Evolutionary conservation across 2,888 invertebrate species (phyloP).

Genomic region (Nudaria mundana): DNA sequence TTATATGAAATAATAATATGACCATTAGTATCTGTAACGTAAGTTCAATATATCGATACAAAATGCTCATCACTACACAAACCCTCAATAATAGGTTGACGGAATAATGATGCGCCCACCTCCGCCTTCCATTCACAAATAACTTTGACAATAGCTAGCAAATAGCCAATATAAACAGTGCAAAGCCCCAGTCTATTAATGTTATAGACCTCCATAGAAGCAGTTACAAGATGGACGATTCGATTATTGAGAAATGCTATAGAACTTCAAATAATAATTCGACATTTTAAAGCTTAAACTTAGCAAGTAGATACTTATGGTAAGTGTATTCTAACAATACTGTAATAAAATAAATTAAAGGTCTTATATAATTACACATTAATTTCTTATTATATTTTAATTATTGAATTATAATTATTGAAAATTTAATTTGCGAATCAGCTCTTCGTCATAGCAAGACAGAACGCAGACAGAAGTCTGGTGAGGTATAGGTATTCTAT

Average conservation of each 20-base stretch:
- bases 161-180: constrained; percentile 71
- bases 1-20: no score
- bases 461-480: no score
- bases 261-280: constrained; percentile 7
- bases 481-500: no score
- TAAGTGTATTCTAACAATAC: no score
- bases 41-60: constrained; percentile 25
- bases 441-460: no score
- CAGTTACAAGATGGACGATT: constrained; percentile 16
- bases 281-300: neutral
- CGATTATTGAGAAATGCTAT: constrained; percentile 39
- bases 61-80: constrained; percentile 38
- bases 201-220: constrained; percentile 45
- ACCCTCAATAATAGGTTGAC: constrained; percentile 48
- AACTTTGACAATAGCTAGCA: constrained; percentile 73
- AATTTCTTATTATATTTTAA: no score
- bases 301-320: no score
- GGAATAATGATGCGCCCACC: constrained; percentile 73
- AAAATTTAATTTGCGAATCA: no score
- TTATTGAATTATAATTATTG: no score
- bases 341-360: no score
- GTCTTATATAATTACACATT: no score
- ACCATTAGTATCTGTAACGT: neutral
- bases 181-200: constrained; percentile 59
- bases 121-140: constrained; percentile 63